Evolutionary conservation across 2,888 invertebrate species (phyloP).

Genomic region (Athetis lepigone): DNA sequence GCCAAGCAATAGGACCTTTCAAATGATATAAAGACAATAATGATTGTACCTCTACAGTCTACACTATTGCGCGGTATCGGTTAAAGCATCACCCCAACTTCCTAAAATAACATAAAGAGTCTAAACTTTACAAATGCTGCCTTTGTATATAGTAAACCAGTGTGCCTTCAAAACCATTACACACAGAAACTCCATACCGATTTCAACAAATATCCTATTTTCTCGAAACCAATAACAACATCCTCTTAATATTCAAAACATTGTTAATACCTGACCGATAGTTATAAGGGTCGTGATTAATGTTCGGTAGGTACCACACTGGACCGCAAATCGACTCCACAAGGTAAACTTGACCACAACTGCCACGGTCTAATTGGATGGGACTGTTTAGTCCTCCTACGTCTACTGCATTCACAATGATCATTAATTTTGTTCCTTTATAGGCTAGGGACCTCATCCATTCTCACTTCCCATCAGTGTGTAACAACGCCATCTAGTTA

Average conservation of each 20-base stretch:
- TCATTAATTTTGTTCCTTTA: slow-evolving; percentile 26
- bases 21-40: too few relatives aligned
- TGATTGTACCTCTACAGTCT: too few relatives aligned
- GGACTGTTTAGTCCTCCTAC: slow-evolving; percentile 34
- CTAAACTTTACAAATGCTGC: too few relatives aligned
- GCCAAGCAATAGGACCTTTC: too few relatives aligned
- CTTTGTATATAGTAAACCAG: too few relatives aligned
- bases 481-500: too few relatives aligned
- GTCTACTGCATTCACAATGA: slow-evolving; percentile 37
- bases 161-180: too few relatives aligned
- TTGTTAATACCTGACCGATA: slow-evolving; percentile 14
- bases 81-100: too few relatives aligned
- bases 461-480: slow-evolving; percentile 11
- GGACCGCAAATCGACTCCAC: slow-evolving; percentile 30
- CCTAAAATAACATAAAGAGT: too few relatives aligned
- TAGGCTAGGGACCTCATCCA: background rate
- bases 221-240: slow-evolving; percentile 7
- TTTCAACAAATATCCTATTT: background rate
- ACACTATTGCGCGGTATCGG: too few relatives aligned
- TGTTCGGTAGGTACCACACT: slow-evolving; percentile 4
- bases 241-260: slow-evolving; percentile 29
- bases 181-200: background rate
- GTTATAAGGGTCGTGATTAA: slow-evolving; percentile 25
- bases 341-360: slow-evolving; percentile 24
- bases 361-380: slow-evolving; percentile 45